Conservation (phyloP, 2,113 vertebrate species). For the Nycticorax nycticorax region DNA sequence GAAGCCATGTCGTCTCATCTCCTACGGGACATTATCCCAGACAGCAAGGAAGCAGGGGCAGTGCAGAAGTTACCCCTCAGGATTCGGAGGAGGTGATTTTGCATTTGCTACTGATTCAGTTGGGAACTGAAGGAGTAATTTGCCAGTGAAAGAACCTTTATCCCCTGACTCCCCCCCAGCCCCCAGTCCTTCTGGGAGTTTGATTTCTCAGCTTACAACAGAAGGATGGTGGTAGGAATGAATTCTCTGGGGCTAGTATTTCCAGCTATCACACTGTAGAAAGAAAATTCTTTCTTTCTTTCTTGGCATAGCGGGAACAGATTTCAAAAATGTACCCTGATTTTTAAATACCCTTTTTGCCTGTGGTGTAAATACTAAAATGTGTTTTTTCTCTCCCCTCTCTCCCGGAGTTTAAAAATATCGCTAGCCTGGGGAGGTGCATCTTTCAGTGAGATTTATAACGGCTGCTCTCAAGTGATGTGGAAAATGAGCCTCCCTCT, state of each 20-base stretch:
- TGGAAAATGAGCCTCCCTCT: slow-evolving; percentile 63
- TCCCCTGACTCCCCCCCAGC: neutral
- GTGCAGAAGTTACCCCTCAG: neutral
- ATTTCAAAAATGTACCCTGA: slow-evolving; percentile 32
- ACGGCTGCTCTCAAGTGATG: slow-evolving; percentile 60
- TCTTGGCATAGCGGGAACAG: slow-evolving; percentile 4
- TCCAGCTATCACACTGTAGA: slow-evolving; percentile 2
- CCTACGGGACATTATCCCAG: neutral
- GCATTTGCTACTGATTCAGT: neutral
- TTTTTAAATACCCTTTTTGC: slow-evolving; percentile 64
- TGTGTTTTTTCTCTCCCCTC: neutral
- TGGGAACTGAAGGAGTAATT: neutral
- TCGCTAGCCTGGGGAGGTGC: slow-evolving; percentile 70
- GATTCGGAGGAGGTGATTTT: neutral
- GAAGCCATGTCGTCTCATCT: neutral
- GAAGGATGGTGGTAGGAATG: neutral
- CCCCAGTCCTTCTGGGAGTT: slow-evolving; percentile 7
- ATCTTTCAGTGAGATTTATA: slow-evolving; percentile 75
- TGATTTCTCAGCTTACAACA: neutral
- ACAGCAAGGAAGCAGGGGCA: neutral
- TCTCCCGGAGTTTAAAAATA: slow-evolving; percentile 58
- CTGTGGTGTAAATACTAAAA: slow-evolving; percentile 59
- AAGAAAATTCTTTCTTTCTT: slow-evolving; percentile 4
- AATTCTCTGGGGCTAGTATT: slow-evolving; percentile 19
- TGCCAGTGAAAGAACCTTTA: slow-evolving; percentile 7